Percentiles rank a stretch among this genome's conserved stretches.
Conservation (phyloP, 2,113 vertebrate species). For the Gopherus flavomarginatus region DNA sequence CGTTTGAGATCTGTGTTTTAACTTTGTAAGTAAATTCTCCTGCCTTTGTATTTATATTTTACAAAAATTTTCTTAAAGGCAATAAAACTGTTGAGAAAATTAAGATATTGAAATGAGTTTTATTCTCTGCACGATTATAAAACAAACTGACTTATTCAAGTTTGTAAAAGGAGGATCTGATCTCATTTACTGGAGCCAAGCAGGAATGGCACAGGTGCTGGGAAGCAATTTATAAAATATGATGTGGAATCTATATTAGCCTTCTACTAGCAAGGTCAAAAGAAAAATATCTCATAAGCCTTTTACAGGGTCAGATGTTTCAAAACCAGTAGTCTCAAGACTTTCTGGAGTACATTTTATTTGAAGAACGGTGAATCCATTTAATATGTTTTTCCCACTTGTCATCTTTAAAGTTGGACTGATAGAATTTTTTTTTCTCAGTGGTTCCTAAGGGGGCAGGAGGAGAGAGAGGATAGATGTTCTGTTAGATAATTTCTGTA, state of each 20-base stretch:
- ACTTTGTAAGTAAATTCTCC: slow-evolving; percentile 99
- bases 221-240: slow-evolving; percentile 10
- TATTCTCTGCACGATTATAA: background rate
- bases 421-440: slow-evolving; percentile 1
- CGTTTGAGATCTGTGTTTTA: slow-evolving; percentile 96
- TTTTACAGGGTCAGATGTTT: background rate
- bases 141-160: background rate
- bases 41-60: slow-evolving; percentile 99
- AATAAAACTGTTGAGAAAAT: slow-evolving; percentile 89
- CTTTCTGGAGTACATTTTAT: background rate
- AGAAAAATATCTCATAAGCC: background rate
- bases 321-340: background rate
- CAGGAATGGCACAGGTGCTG: background rate
- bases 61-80: slow-evolving; percentile 98
- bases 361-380: background rate
- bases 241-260: background rate
- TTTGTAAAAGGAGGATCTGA: background rate
- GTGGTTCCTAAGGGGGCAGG: background rate
- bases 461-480: background rate
- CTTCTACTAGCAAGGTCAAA: slow-evolving; percentile 5
- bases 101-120: slow-evolving; percentile 66
- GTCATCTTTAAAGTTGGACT: background rate
- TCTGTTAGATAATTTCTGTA: background rate
- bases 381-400: slow-evolving; percentile 1
- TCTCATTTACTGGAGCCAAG: background rate